Evolutionary conservation across 2,888 invertebrate genomes (phyloP), one percentile per base, ranked within the genome.

Genomic region (Lycia hirtaria): DNA sequence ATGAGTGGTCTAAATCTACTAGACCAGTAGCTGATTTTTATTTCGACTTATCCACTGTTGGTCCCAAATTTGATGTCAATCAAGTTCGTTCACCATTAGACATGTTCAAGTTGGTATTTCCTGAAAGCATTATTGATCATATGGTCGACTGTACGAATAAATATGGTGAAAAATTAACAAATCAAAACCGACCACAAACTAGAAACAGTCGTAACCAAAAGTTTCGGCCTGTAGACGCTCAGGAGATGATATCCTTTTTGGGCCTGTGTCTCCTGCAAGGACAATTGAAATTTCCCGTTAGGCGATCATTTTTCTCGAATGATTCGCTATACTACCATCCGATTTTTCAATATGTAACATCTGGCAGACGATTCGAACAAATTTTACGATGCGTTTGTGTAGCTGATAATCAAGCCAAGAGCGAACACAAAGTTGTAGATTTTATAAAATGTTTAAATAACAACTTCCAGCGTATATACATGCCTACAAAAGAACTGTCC

Each of bases 401-500:
- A 4, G 14, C 5, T 2, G 33, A 33, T 5, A 2, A 15, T 14
- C 6, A 7, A 15, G 33, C 33, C 0, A 3, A 7, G 1, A 1
- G 33, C 6, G 33, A 33, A 15, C 4, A 33, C 4, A 33, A 33
- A 33, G 6, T 33, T 10, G 33, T 14, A 2, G 7, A 37, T 10
- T 19, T 37, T 19, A 37, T 37, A 6, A 22, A 40, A 5, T 12
- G 12, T 7, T 14, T 40, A 12, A 12, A 12, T 12, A 47, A 44
- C 22, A 38, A 49, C 15, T 32, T 50, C 28, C 30, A n/a, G n/a
- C n/a, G n/a, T n/a, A n/a, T n/a, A n/a, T n/a, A n/a, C n/a, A n/a
- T n/a, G n/a, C n/a, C n/a, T n/a, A n/a, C n/a, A n/a, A 32, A 37
- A 28, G 37, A 52, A 52, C 30, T 52, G 20, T 52, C 52, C 24